Evolutionary conservation across 2,888 invertebrate genomes (phyloP).

Genomic region (Folsomia candida): DNA sequence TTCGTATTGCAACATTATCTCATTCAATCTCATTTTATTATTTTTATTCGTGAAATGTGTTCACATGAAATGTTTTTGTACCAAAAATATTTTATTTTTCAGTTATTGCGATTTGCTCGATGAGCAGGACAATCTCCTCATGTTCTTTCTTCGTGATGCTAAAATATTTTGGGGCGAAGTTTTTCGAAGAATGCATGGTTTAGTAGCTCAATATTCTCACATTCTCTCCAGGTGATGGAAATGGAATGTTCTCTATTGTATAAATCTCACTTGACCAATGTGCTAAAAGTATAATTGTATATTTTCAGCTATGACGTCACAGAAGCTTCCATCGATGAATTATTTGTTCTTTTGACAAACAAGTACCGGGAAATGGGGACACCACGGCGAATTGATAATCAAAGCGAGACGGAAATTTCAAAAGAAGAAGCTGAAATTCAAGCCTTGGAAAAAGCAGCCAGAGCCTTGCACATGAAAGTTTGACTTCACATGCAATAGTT

Average conservation of each 20-base stretch:
- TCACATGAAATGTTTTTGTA: no score
- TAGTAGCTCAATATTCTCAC: not conserved
- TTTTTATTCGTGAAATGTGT: no score
- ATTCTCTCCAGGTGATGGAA: constrained; percentile 32
- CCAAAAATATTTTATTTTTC: not conserved
- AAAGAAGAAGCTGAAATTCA: constrained; percentile 23
- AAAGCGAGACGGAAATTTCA: not conserved
- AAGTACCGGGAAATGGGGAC: constrained; percentile 39
- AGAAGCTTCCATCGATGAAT: constrained; percentile 41
- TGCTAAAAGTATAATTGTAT: not conserved
- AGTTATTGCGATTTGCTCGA: constrained; percentile 37
- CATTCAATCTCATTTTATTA: not conserved
- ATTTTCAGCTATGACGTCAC: constrained; percentile 34
- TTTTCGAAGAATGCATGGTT: constrained; percentile 16
- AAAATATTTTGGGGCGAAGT: constrained; percentile 33
- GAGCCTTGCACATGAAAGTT: constrained; percentile 6
- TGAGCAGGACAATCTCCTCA: constrained; percentile 40
- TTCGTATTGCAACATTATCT: constrained; percentile 11
- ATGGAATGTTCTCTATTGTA: not conserved
- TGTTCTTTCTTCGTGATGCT: constrained; percentile 40
- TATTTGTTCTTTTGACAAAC: constrained; percentile 39
- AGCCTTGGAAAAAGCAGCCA: constrained; percentile 12
- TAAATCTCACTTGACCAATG: not conserved
- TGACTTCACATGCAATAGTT: constrained; percentile 1
- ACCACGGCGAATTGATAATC: constrained; percentile 21